Evolutionary conservation across 2,888 invertebrate species (phyloP).

Genomic region (Apotomis turbidana): DNA sequence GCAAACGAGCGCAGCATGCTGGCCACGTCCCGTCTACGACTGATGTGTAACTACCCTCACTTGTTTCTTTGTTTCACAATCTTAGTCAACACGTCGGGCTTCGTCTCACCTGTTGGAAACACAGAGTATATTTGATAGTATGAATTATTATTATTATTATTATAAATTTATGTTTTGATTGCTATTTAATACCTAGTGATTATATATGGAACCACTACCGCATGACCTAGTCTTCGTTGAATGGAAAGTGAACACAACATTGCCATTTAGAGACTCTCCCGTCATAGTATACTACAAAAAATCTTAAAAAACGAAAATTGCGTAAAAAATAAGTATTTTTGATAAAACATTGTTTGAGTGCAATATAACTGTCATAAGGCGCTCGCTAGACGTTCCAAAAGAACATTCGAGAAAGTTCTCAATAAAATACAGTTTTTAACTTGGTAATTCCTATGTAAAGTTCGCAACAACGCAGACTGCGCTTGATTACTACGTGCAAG

Average conservation of each 20-base stretch:
- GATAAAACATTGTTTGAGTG: slow-evolving; percentile 24
- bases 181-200: too few relatives aligned
- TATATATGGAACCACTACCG: too few relatives aligned
- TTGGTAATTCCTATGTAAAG: slow-evolving; percentile 64
- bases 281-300: too few relatives aligned
- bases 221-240: too few relatives aligned
- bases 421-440: slow-evolving; percentile 61
- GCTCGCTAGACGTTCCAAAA: slow-evolving; percentile 38
- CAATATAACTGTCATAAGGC: slow-evolving; percentile 39
- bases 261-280: too few relatives aligned
- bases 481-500: slow-evolving; percentile 61
- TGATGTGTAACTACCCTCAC: slow-evolving; percentile 7
- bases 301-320: neutral
- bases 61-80: neutral
- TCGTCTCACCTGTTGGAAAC: too few relatives aligned
- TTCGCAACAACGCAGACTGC: slow-evolving; percentile 67
- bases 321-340: slow-evolving; percentile 8
- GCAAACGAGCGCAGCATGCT: slow-evolving; percentile 66
- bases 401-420: slow-evolving; percentile 47
- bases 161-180: too few relatives aligned
- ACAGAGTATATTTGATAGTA: too few relatives aligned
- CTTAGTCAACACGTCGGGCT: too few relatives aligned
- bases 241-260: too few relatives aligned
- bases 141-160: too few relatives aligned
- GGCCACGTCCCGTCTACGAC: slow-evolving; percentile 59